A percentile compares a stretch with the other conserved stretches of the same genome.
phyloP scores from a whole-genome alignment of 2,888 invertebrate species.

The Troides helena region DNA sequence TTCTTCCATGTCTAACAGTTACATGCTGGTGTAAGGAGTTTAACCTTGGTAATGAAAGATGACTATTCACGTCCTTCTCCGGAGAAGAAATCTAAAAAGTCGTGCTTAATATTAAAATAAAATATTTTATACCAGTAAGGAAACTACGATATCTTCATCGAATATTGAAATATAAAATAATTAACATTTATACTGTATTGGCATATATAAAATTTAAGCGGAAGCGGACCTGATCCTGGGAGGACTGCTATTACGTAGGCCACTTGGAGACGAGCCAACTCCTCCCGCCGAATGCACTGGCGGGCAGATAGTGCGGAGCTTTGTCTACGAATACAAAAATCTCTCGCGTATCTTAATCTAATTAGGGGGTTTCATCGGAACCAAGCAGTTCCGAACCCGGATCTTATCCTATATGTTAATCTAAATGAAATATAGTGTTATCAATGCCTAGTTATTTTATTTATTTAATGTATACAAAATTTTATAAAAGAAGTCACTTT shows the following conservation, averaged over 20 bases:
- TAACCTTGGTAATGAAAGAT: too few species aligned
- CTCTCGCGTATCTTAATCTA: conserved; percentile 24
- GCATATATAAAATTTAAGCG: conserved; percentile 8
- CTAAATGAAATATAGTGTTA: background rate
- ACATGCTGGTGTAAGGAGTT: too few species aligned
- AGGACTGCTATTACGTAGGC: conserved; percentile 3
- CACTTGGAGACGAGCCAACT: conserved; percentile 20
- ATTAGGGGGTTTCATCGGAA: conserved; percentile 19
- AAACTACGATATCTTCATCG: too few species aligned
- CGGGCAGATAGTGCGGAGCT: conserved; percentile 14
- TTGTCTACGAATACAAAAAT: conserved; percentile 24
- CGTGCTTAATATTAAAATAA: too few species aligned
- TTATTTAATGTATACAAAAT: too few species aligned
- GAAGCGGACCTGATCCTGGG: conserved; percentile 13
- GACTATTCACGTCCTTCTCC: too few species aligned
- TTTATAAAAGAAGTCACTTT: too few species aligned
- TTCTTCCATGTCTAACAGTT: too few species aligned
- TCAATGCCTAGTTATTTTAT: too few species aligned
- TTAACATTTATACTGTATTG: conserved; percentile 1
- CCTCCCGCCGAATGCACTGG: conserved; percentile 12
- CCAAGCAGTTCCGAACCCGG: background rate
- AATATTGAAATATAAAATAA: conserved; percentile 19
- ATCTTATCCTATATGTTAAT: background rate
- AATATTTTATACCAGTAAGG: too few species aligned
- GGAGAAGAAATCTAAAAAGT: too few species aligned